Base-by-base conservation (phyloP, 2,113 vertebrate genomes). In the Aleadryas rufinucha region DNA sequence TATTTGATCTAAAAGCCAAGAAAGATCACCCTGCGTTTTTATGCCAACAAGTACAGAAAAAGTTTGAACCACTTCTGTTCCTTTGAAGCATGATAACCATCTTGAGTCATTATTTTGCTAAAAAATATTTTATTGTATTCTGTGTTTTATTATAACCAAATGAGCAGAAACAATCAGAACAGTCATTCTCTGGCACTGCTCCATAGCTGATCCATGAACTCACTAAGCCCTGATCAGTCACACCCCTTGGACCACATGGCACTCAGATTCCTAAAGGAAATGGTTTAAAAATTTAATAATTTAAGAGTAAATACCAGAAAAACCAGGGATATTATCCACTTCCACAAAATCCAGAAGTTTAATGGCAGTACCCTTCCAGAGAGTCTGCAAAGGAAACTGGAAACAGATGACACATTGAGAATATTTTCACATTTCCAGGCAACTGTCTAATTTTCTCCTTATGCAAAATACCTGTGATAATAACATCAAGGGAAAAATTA, bases 301-400 rank as follows among this genome's bases (percentile, higher is more conserved):
- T 82, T 68, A 57, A 84, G 94, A 87, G 26, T 79, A 93, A 87
- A 65, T 97, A 98, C 98, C 99, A 96, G 97, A 44, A 57, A 98
- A 75, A 16, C 49, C 89, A 41, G 97, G 97, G 65, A 97, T 91
- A 28, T 96, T 87, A 71, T 98, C 97, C 93, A 97, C 98, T 96
- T 99, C 99, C 83, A 98, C 98, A 84, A 99, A 98, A 90, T 99
- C 98, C 85, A 98, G 70, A 35, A 99, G 98, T 95, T 99, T 99
- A 83, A 99, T 53, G 17, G 98, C 81, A 49, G 72, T 97, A 31
- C 96, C 98, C 98, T 98, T 99, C 99, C 99, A 99, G 12, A 98
- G 92, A 0, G 99, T 99, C 97, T 98, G 98, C 84, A 99, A 75
- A 30, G 98, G 98, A 64, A 98, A 97, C 99, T 99, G 95, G 35